These are phyloP conservation scores for Sepiola atlantica DNA, from an alignment of 2,888 invertebrate genomes.

Conservation along the genomic window DNA sequence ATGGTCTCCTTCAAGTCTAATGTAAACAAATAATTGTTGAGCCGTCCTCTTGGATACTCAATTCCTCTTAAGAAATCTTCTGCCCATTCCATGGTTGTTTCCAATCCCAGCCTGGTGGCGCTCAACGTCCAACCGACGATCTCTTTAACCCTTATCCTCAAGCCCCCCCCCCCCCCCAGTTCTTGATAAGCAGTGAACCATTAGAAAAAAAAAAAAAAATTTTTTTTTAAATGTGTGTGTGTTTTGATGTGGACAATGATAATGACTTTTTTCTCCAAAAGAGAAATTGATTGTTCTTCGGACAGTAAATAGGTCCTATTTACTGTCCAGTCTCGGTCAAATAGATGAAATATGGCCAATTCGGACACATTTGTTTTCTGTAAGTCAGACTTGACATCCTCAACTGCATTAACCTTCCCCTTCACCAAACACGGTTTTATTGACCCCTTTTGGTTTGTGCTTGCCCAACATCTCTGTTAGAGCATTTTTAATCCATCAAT, in stretches of 20 bases:
- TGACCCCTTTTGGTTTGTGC: not conserved
- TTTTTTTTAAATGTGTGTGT: no score
- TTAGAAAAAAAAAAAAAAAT: no score
- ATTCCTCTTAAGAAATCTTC: no score
- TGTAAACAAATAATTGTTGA: no score
- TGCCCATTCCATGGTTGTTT: no score
- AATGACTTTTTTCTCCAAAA: not conserved
- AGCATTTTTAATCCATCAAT: not conserved
- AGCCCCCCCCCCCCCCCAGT: no score
- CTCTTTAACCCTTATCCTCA: no score
- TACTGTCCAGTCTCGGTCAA: not conserved
- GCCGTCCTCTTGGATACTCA: no score
- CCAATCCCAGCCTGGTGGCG: no score
- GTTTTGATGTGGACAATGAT: not conserved
- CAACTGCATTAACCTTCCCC: not conserved
- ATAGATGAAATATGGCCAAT: not conserved
- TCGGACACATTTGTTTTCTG: not conserved
- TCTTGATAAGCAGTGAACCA: no score
- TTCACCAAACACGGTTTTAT: not conserved
- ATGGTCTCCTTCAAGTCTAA: no score
- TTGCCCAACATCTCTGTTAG: not conserved
- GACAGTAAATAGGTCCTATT: not conserved
- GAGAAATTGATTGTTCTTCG: not conserved
- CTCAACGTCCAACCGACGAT: no score
- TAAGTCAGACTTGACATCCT: not conserved